Evolutionary conservation across 2,797 vertebrate species (phyloP).

Genomic region (Philypnodon macrostomus): DNA sequence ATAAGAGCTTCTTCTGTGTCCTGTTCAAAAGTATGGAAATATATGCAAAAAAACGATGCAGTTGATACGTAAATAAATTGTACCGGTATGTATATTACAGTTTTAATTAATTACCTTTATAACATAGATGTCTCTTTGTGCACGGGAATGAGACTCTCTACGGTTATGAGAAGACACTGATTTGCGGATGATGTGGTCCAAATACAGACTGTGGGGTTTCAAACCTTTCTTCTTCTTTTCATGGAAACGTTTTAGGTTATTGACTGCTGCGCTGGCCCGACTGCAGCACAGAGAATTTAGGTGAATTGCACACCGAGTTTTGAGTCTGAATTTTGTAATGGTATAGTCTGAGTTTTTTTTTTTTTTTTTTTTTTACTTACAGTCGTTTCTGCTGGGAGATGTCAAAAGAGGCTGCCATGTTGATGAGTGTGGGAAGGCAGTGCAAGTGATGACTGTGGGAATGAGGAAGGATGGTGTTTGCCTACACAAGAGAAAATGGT

Average conservation of each 20-base stretch:
- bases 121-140: slow-evolving; percentile 92
- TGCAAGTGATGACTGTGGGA: slow-evolving; percentile 97
- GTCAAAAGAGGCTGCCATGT: slow-evolving; percentile 96
- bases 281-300: slow-evolving; percentile 68
- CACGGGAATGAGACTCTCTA: slow-evolving; percentile 86
- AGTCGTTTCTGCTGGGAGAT: slow-evolving; percentile 91
- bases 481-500: slow-evolving; percentile 67
- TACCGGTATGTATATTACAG: background rate
- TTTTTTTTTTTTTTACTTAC: no score
- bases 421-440: slow-evolving; percentile 96
- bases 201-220: slow-evolving; percentile 93
- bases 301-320: no score
- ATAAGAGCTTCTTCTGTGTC: slow-evolving; percentile 95
- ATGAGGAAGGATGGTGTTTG: slow-evolving; percentile 97
- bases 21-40: slow-evolving; percentile 64
- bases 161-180: slow-evolving; percentile 84
- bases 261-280: slow-evolving; percentile 92
- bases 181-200: slow-evolving; percentile 96
- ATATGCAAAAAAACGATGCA: background rate
- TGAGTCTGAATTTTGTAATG: no score
- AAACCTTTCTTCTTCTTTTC: slow-evolving; percentile 96
- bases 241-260: slow-evolving; percentile 95
- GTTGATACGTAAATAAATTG: background rate
- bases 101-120: slow-evolving; percentile 82
- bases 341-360: no score